Evolutionary conservation across 2,888 invertebrate genomes (phyloP).

Genomic region (Diadegma fenestrale): DNA sequence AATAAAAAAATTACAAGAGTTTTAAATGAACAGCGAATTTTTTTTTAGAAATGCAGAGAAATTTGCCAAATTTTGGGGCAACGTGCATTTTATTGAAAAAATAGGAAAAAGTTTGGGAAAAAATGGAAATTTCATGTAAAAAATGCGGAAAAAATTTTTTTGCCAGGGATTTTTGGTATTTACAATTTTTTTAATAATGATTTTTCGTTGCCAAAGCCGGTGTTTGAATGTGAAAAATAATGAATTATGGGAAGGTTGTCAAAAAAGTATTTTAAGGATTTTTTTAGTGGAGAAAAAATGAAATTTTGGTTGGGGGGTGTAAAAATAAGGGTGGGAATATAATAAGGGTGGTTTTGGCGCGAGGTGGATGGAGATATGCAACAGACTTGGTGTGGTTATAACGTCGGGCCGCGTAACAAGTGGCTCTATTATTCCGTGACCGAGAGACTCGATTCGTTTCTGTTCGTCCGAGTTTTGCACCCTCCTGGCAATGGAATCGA

Average conservation of each 20-base stretch:
- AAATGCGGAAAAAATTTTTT: not conserved
- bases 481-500: constrained; percentile 13
- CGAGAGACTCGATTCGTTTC: constrained; percentile 58
- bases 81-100: no score
- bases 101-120: not conserved
- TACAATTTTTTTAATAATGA: not conserved
- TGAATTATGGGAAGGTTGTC: not conserved
- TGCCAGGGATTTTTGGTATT: not conserved
- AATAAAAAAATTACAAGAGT: not conserved
- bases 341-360: constrained; percentile 9
- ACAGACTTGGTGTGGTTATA: constrained; percentile 56
- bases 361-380: constrained; percentile 48
- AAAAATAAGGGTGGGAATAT: constrained; percentile 1
- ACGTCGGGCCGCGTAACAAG: constrained; percentile 77
- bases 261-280: not conserved
- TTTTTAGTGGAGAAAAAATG: not conserved
- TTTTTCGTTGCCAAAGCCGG: not conserved
- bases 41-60: no score
- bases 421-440: constrained; percentile 74
- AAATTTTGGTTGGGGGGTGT: not conserved
- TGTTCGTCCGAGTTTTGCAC: constrained; percentile 50
- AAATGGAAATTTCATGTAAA: not conserved
- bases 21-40: no score
- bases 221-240: not conserved
- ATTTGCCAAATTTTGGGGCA: no score